Evolutionary conservation across 2,888 invertebrate species (phyloP).

Genomic region (Chymomyza amoena): DNA sequence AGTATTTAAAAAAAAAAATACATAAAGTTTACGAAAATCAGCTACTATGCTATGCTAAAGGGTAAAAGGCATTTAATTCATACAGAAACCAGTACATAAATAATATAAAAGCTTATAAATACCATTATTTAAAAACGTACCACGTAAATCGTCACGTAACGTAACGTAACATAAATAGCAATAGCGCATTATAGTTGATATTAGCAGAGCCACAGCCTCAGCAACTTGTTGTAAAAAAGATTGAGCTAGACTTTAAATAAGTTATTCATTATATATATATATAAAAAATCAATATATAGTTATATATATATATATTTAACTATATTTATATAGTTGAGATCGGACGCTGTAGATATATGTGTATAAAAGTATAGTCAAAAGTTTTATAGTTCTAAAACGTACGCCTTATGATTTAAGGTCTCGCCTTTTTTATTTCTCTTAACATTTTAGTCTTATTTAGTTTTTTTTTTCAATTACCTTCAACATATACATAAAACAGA

Average conservation of each 20-base stretch:
- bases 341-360: slow-evolving; percentile 59
- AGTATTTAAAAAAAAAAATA: slow-evolving; percentile 38
- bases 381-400: slow-evolving; percentile 18
- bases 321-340: slow-evolving; percentile 29
- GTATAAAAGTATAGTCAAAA: slow-evolving; percentile 45
- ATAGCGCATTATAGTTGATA: slow-evolving; percentile 57
- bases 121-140: slow-evolving; percentile 47
- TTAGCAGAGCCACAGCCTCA: slow-evolving; percentile 47
- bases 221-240: slow-evolving; percentile 69
- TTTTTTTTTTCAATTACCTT: slow-evolving; percentile 17
- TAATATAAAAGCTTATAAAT: slow-evolving; percentile 65
- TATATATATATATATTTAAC: slow-evolving; percentile 36
- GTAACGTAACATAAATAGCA: slow-evolving; percentile 59
- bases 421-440: not conserved
- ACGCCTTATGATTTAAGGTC: not conserved
- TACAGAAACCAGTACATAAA: slow-evolving; percentile 28
- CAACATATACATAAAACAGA: slow-evolving; percentile 23
- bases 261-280: slow-evolving; percentile 16
- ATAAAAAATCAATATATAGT: slow-evolving; percentile 40
- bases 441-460: slow-evolving; percentile 4
- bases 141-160: slow-evolving; percentile 58
- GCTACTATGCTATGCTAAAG: slow-evolving; percentile 67
- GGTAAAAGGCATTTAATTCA: slow-evolving; percentile 74
- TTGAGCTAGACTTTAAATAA: slow-evolving; percentile 70
- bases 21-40: slow-evolving; percentile 4